Base-by-base conservation (phyloP, 2,113 vertebrate genomes). In the Mustela lutreola region DNA sequence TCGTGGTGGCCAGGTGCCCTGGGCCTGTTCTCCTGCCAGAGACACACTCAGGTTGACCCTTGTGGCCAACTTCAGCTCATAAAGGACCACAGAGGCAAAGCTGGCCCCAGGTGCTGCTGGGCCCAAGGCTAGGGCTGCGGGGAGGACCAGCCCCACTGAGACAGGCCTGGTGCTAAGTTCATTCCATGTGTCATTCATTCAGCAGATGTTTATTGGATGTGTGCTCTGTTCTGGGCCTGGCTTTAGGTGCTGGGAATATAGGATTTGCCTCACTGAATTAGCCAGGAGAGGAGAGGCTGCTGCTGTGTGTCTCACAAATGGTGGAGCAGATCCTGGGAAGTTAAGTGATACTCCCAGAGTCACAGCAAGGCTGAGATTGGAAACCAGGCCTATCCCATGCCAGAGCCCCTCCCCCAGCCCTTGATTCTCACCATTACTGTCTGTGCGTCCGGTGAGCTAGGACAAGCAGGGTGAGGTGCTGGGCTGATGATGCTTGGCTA, bases 301-400 rank as follows among this genome's bases (percentile, higher is more conserved):
- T 82, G 28, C 19, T 65, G 39, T 65, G 56, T 18, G 15, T 78
- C 84, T 96, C 82, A 93, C 45, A 94, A 85, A 91, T 76, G 73
- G 73, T 79, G 63, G 83, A 36, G 63, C 56, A 91, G 70, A 83
- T 76, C 65, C 65, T 71, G 39, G 42, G 71, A 76, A 48, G 28
- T 39, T 67, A 82, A 91, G 22, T 58, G 84, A 58, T 58, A 88
- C 91, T 28, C 58, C 45, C 45, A 89, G 87, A 94, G 65, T 78
- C 42, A 73, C 15, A 33, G 63, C 11, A 31, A n/a, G 75, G 86
- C 60, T 96, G 73, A 89, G 92, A 73, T 56, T 73, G 8, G n/a
- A 88, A 93, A 56, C 36, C 75, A 88, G 88, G 71, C 53, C 50
- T 78, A 39, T 42, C 65, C 88, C 42, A 2, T 53, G 63, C 36